These are phyloP conservation scores for Drosophila orosa DNA, from an alignment of 1,140 invertebrate species.

Conservation along the genomic window DNA sequence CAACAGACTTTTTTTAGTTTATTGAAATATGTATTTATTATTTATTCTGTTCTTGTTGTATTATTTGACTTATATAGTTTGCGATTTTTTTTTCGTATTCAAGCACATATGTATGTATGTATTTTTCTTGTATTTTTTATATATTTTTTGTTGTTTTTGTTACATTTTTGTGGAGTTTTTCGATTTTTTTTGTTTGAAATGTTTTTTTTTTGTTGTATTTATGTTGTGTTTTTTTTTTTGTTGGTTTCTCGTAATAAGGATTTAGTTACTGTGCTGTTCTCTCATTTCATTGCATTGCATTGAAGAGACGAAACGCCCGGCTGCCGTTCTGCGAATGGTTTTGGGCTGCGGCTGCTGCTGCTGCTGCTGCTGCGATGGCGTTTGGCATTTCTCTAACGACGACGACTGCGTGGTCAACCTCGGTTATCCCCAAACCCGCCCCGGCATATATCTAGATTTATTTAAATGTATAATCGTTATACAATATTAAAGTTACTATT, in stretches of 20 bases:
- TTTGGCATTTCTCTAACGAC: slow-evolving; percentile 39
- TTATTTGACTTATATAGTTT: slow-evolving; percentile 83
- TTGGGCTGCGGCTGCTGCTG: slow-evolving; percentile 14
- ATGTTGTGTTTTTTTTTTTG: slow-evolving; percentile 63
- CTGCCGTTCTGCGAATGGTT: slow-evolving; percentile 34
- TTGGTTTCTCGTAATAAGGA: slow-evolving; percentile 53
- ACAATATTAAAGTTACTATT: slow-evolving; percentile 77
- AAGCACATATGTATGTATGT: slow-evolving; percentile 80
- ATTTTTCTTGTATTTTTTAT: slow-evolving; percentile 58
- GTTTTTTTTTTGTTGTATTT: slow-evolving; percentile 68
- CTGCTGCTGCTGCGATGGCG: slow-evolving; percentile 24
- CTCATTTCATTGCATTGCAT: slow-evolving; percentile 66
- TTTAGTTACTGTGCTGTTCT: slow-evolving; percentile 76
- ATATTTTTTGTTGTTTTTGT: slow-evolving; percentile 67
- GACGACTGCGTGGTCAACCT: slow-evolving; percentile 18
- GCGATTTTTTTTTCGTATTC: slow-evolving; percentile 77
- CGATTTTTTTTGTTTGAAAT: slow-evolving; percentile 61
- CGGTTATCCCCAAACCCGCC: slow-evolving; percentile 32
- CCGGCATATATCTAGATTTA: slow-evolving; percentile 37
- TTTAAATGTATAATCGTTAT: slow-evolving; percentile 61
- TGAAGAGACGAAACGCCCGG: slow-evolving; percentile 52
- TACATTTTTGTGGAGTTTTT: slow-evolving; percentile 57
- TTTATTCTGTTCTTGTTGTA: slow-evolving; percentile 63
- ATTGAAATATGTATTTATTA: slow-evolving; percentile 83
- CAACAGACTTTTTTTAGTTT: slow-evolving; percentile 50